Evolutionary conservation across 1,140 invertebrate genomes (phyloP).

Genomic region (Musca domestica): DNA sequence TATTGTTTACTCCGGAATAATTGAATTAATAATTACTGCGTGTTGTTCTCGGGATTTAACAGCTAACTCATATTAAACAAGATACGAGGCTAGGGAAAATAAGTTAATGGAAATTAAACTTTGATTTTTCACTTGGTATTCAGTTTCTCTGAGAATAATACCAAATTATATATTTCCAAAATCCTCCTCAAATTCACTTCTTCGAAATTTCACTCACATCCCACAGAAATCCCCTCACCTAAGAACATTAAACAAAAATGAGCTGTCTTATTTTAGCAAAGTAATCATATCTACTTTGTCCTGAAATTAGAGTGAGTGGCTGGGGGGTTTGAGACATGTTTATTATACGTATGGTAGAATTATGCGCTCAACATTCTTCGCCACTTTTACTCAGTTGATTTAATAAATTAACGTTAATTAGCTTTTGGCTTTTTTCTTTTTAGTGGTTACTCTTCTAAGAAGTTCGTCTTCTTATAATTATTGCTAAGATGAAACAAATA

Average conservation of each 20-base stretch:
- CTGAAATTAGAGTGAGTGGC: conserved; percentile 17
- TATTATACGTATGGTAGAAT: no score
- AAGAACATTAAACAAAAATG: no score
- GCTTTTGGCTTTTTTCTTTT: conserved; percentile 30
- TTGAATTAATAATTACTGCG: conserved; percentile 55
- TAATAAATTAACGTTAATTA: conserved; percentile 55
- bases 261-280: no score
- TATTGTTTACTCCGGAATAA: conserved; percentile 43
- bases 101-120: not conserved
- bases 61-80: conserved; percentile 34
- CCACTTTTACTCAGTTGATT: conserved; percentile 50
- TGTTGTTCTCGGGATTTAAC: conserved; percentile 53
- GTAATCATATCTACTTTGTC: conserved; percentile 1
- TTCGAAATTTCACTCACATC: no score
- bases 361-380: no score
- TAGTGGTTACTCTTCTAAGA: no score
- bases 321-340: not conserved
- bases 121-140: not conserved
- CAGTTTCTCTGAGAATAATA: no score
- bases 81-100: not conserved
- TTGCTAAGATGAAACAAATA: not conserved
- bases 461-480: conserved; percentile 9
- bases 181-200: no score
- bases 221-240: no score
- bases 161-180: no score